Percentiles rank a stretch among this genome's conserved stretches.
Conservation (phyloP, 1,140 invertebrate genomes). For the Diprion similis region DNA sequence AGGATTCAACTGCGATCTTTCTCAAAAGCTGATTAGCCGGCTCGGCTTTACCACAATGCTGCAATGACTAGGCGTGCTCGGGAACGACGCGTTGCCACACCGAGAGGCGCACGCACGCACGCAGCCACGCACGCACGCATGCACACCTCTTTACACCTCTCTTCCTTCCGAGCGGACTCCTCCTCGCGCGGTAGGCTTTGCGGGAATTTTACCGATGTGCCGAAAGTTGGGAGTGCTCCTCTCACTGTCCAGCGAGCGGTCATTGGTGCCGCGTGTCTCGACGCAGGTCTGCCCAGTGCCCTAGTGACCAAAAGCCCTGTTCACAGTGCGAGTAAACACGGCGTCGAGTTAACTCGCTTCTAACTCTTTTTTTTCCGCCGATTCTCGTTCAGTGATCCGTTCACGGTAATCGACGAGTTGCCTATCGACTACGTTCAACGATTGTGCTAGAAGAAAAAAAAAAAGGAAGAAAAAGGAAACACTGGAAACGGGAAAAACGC, state of each 20-base stretch:
- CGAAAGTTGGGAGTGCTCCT: constrained; percentile 11
- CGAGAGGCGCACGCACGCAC: not conserved
- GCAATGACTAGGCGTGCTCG: not conserved
- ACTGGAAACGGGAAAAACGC: not conserved
- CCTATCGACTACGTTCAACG: no score
- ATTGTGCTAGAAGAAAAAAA: no score
- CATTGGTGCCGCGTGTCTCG: not conserved
- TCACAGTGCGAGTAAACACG: no score
- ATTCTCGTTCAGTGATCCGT: no score
- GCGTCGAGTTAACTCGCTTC: no score
- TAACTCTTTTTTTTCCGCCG: no score
- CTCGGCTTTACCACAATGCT: not conserved
- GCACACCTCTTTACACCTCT: not conserved
- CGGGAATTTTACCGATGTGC: constrained; percentile 8
- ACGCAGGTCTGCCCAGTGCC: constrained; percentile 3
- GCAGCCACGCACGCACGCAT: not conserved
- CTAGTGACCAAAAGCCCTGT: constrained; percentile 13
- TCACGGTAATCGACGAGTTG: no score
- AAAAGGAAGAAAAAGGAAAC: no score
- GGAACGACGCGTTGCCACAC: not conserved
- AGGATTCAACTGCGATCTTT: not conserved
- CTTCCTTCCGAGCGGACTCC: not conserved
- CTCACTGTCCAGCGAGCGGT: not conserved
- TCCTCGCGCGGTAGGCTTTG: not conserved
- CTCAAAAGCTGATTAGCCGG: not conserved